Evolutionary conservation across 2,797 vertebrate genomes (phyloP), one percentile per base, ranked within the genome.

Genomic region (Rhinogobio ventralis): DNA sequence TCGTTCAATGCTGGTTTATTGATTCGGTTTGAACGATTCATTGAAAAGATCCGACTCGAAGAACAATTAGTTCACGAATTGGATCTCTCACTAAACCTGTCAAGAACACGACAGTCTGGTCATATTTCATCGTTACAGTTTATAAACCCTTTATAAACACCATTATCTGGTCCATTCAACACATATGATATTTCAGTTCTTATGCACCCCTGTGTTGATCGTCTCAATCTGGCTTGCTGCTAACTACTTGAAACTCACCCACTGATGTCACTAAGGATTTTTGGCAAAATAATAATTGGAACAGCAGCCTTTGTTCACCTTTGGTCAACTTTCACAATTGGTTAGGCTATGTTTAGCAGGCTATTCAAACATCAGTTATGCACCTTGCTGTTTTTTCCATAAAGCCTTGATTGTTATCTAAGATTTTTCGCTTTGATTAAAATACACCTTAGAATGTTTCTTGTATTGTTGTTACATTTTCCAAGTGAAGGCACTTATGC

Each of bases 391-490:
- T 42, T 71, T 71, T 23, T 25, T 3, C 7, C n/a, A 15, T 46
- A 36, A 36, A 39, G 23, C 10, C n/a, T 57, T 30, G 49, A 68
- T 76, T 83, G 73, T 76, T 74, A 39, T 19, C 81, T 62, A 46
- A 23, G 64, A 14, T 19, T 51, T 81, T 74, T 74, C 0, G 4
- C 19, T 76, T 67, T 42, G 28, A 67, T 17, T 76, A 53, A 75
- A 83, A 67, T 45, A 49, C 33, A 83, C 57, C 6, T 15, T 83
- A 55, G 17, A 76, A 67, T 76, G 60, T 30, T 67, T 83, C 33
- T 67, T 66, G 11, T 49, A 42, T 75, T 83, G 20, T 19, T 73
- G 45, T 36, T 67, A 49, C 42, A 83, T 83, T 75, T 83, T 75
- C 71, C 66, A 9, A 67, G 46, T 64, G 45, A 67, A 15, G 46